Evolutionary conservation across 2,113 vertebrate genomes (phyloP).

Genomic region (Mionectes macconnelli): DNA sequence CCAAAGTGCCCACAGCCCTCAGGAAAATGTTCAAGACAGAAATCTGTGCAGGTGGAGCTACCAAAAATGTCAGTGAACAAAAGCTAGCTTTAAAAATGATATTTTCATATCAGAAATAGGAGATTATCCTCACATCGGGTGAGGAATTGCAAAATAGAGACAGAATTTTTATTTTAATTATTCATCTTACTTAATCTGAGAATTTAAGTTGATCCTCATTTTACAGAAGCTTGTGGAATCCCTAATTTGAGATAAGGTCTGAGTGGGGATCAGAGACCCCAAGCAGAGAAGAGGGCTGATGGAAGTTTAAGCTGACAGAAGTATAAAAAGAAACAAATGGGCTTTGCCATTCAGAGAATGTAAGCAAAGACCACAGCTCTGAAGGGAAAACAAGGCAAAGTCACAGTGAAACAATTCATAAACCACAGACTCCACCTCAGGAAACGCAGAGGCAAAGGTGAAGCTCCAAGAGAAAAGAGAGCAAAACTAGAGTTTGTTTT

Average conservation of each 20-base stretch:
- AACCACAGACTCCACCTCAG: background rate
- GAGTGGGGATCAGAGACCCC: slow-evolving; percentile 46
- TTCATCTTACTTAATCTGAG: slow-evolving; percentile 56
- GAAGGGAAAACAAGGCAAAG: background rate
- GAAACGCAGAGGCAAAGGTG: slow-evolving; percentile 36
- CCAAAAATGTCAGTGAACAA: background rate
- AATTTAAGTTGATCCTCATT: slow-evolving; percentile 59
- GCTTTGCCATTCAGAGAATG: slow-evolving; percentile 18
- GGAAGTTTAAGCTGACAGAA: slow-evolving; percentile 53
- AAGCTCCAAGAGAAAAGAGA: background rate
- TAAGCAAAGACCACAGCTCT: slow-evolving; percentile 38
- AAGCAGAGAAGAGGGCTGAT: slow-evolving; percentile 39
- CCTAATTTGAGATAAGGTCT: slow-evolving; percentile 49
- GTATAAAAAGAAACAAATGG: slow-evolving; percentile 58
- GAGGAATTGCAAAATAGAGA: slow-evolving; percentile 1
- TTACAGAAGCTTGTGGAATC: slow-evolving; percentile 45
- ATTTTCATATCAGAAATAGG: background rate
- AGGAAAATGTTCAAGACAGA: background rate
- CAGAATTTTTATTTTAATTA: slow-evolving; percentile 52
- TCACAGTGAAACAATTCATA: background rate
- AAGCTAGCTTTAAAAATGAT: background rate
- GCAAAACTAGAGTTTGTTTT: background rate
- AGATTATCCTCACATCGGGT: slow-evolving; percentile 36
- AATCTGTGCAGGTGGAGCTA: background rate
- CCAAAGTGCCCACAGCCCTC: background rate